Evolutionary conservation across 2,113 vertebrate genomes (phyloP).

Genomic region (Mus musculus): GRCm39 chr6:30507001-30507500

Average conservation of each 20-base stretch:
- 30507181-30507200: no score
- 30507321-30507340: background rate
- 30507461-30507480: slow-evolving; percentile 43
- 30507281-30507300: background rate
- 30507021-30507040: background rate
- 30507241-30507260: no score
- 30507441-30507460: background rate
- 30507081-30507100: background rate
- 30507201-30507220: no score
- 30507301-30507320: background rate
- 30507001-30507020: background rate
- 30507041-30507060: background rate
- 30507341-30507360: background rate
- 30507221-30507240: no score
- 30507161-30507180: no score
- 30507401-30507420: background rate
- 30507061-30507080: background rate
- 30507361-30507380: slow-evolving; percentile 42
- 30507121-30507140: background rate
- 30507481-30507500: slow-evolving; percentile 20
- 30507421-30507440: background rate
- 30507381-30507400: slow-evolving; percentile 40
- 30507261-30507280: no score
- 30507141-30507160: no score
- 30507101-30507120: background rate